Conservation (phyloP, 2,888 invertebrate genomes). For the Aproaerema taeniolella region DNA sequence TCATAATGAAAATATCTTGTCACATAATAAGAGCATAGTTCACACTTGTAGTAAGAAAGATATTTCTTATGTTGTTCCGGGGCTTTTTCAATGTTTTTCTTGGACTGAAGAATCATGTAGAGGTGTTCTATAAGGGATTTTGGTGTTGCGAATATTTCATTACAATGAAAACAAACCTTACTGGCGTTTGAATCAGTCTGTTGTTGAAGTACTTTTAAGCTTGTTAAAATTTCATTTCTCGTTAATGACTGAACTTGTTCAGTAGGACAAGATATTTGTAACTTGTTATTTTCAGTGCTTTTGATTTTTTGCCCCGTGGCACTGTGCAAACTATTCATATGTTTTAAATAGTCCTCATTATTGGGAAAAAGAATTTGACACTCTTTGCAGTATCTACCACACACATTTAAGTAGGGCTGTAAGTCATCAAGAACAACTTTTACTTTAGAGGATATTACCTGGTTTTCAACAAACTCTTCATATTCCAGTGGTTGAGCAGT, state of each 20-base stretch:
- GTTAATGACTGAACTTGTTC: too few relatives aligned
- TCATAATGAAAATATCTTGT: too few relatives aligned
- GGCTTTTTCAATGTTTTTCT: too few relatives aligned
- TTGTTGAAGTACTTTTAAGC: too few relatives aligned
- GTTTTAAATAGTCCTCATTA: slow-evolving; percentile 23
- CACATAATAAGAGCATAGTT: too few relatives aligned
- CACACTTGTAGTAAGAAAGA: too few relatives aligned
- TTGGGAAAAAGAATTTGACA: slow-evolving; percentile 50
- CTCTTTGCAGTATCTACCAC: slow-evolving; percentile 41
- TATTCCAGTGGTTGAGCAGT: slow-evolving; percentile 21
- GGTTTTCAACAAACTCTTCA: slow-evolving; percentile 16
- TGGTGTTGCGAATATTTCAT: slow-evolving; percentile 35
- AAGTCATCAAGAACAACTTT: slow-evolving; percentile 38
- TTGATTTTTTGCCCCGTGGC: background rate
- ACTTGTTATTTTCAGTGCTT: too few relatives aligned
- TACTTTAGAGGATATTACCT: slow-evolving; percentile 21
- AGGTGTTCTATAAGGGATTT: slow-evolving; percentile 50
- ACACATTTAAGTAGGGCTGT: slow-evolving; percentile 32
- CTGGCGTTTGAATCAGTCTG: slow-evolving; percentile 16
- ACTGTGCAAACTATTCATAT: slow-evolving; percentile 26
- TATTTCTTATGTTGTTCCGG: too few relatives aligned
- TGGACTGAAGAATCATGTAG: slow-evolving; percentile 41
- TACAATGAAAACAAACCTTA: slow-evolving; percentile 47
- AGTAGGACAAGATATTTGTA: too few relatives aligned
- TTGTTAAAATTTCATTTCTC: too few relatives aligned